These are phyloP conservation scores for Crypturellus tataupa DNA, from an alignment of 2,797 vertebrate species.

Conservation along the genomic window DNA sequence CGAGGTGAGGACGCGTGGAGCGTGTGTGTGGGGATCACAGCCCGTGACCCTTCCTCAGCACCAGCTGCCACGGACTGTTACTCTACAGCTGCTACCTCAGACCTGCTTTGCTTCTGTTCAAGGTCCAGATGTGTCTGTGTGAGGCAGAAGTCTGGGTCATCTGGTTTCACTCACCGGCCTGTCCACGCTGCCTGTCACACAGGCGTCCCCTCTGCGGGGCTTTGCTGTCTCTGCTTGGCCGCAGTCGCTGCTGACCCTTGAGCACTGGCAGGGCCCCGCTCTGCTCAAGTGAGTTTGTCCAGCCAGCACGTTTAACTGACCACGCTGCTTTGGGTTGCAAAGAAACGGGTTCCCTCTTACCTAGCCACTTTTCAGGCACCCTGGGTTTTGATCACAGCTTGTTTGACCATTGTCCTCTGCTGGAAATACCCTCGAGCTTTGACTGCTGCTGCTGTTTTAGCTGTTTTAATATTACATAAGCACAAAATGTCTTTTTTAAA, in stretches of 20 bases:
- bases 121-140: neutral
- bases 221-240: neutral
- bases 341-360: neutral
- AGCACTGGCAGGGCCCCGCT: neutral
- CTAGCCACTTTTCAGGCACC: conserved; percentile 15
- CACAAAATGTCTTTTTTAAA: conserved; percentile 48
- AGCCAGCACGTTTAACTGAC: neutral
- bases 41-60: accelerated
- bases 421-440: conserved; percentile 38
- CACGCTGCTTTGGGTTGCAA: neutral
- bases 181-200: neutral
- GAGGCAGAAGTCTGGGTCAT: neutral
- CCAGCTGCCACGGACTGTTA: neutral
- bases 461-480: conserved; percentile 55
- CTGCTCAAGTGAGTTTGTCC: neutral
- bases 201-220: neutral
- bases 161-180: neutral
- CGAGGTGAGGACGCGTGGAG: neutral
- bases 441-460: conserved; percentile 58
- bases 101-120: neutral
- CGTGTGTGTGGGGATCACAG: accelerated
- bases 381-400: neutral
- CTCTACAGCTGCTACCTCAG: neutral
- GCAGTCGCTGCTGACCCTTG: neutral
- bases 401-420: conserved; percentile 5